phyloP scores from a whole-genome alignment of 2,113 vertebrate genomes.

The Malaclemys terrapin region DNA sequence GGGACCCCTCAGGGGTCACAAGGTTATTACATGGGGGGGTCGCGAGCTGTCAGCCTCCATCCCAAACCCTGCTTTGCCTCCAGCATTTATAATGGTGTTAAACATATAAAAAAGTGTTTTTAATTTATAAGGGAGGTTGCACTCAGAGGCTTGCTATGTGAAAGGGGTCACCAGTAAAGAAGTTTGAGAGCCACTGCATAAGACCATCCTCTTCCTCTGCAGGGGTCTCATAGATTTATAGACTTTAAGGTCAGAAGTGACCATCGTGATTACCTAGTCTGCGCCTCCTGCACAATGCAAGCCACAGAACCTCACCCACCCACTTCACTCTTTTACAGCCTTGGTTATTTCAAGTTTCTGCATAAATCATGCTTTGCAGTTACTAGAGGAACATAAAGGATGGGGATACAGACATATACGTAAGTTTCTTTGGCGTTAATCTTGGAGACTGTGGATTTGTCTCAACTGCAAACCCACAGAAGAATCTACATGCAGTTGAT shows the following conservation, averaged over 20 bases:
- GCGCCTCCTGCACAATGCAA: not conserved
- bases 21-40: too few relatives aligned
- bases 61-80: too few relatives aligned
- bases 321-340: not conserved
- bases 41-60: too few relatives aligned
- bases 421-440: not conserved
- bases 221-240: not conserved
- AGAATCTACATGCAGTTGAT: not conserved
- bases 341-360: not conserved
- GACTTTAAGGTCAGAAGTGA: not conserved
- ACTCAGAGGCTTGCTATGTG: too few relatives aligned
- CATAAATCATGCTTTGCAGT: not conserved
- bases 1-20: too few relatives aligned
- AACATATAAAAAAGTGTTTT: too few relatives aligned
- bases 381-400: not conserved
- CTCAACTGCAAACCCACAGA: not conserved
- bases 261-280: not conserved
- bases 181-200: not conserved
- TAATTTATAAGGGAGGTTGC: too few relatives aligned
- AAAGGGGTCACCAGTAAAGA: too few relatives aligned
- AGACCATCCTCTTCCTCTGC: not conserved
- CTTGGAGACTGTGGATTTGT: rapidly evolving
- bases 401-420: not conserved
- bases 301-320: not conserved
- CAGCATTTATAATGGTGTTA: too few relatives aligned